A percentile compares a stretch with the other conserved stretches of the same genome.
Evolutionary conservation across 2,888 invertebrate species (phyloP).

Genomic region (Sarcophaga variegata): DNA sequence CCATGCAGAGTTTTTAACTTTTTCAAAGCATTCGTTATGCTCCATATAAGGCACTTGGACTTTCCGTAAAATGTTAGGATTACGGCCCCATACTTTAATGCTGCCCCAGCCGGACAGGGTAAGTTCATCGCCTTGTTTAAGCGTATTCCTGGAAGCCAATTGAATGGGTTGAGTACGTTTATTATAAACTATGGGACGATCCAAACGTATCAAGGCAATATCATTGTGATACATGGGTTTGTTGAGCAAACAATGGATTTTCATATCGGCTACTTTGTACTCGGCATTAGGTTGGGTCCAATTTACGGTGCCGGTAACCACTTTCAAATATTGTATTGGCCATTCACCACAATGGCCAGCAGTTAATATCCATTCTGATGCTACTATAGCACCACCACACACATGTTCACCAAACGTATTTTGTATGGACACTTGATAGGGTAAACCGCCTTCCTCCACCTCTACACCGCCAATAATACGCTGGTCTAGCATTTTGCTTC

Average conservation of each 20-base stretch:
- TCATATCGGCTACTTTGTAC: constrained; percentile 73
- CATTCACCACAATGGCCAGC: constrained; percentile 79
- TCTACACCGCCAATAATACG: constrained; percentile 75
- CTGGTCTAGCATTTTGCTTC: constrained; percentile 54
- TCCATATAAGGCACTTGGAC: constrained; percentile 83
- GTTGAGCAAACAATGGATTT: constrained; percentile 76
- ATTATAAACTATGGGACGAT: constrained; percentile 83
- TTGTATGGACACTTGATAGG: constrained; percentile 80
- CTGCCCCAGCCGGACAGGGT: constrained; percentile 86
- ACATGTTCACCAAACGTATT: constrained; percentile 76
- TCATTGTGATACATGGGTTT: constrained; percentile 83
- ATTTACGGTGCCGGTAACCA: constrained; percentile 76
- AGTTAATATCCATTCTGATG: constrained; percentile 76
- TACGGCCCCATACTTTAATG: constrained; percentile 82
- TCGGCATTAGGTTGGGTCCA: constrained; percentile 74
- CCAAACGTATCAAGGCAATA: constrained; percentile 86
- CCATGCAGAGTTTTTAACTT: constrained; percentile 81
- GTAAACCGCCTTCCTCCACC: constrained; percentile 73
- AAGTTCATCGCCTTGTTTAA: constrained; percentile 83
- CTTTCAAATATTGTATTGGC: constrained; percentile 74
- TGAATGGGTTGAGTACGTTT: constrained; percentile 83
- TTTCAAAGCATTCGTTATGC: constrained; percentile 81
- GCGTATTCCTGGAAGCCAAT: constrained; percentile 83
- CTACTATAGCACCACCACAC: constrained; percentile 79
- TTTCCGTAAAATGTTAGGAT: constrained; percentile 83